Conservation (phyloP, 2,797 vertebrate species). For the Xenentodon cancila region DNA sequence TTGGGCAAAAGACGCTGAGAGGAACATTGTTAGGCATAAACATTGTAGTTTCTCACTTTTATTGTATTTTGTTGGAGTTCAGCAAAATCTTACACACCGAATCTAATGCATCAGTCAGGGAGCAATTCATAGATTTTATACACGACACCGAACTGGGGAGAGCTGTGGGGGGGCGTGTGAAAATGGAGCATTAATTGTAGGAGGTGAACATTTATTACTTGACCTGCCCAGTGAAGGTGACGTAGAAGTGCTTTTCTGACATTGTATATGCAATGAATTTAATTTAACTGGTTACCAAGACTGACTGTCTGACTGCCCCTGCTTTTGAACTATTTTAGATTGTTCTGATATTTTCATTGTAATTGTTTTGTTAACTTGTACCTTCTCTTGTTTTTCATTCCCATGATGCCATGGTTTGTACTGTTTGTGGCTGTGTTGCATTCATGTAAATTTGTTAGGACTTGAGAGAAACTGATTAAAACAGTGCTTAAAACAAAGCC, state of each 20-base stretch:
- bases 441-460: neutral
- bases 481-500: neutral
- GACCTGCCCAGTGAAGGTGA: conserved; percentile 5
- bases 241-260: conserved; percentile 31
- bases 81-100: neutral
- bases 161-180: conserved; percentile 2
- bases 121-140: conserved; percentile 28
- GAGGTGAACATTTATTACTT: conserved; percentile 22
- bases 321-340: conserved; percentile 25
- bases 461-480: neutral
- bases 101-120: conserved; percentile 1
- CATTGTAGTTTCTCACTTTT: conserved; percentile 20
- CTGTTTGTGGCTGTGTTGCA: conserved; percentile 11
- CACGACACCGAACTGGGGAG: conserved; percentile 11
- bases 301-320: conserved; percentile 20
- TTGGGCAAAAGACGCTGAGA: conserved; percentile 2
- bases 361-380: conserved; percentile 24
- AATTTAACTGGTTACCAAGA: conserved; percentile 38
- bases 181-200: neutral
- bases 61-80: conserved; percentile 18
- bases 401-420: conserved; percentile 21
- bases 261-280: conserved; percentile 59
- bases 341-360: conserved; percentile 24
- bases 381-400: conserved; percentile 31
- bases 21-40: conserved; percentile 8